Evolutionary conservation across 1,140 invertebrate genomes (phyloP).

Genomic region (Branchinecta lynchi): DNA sequence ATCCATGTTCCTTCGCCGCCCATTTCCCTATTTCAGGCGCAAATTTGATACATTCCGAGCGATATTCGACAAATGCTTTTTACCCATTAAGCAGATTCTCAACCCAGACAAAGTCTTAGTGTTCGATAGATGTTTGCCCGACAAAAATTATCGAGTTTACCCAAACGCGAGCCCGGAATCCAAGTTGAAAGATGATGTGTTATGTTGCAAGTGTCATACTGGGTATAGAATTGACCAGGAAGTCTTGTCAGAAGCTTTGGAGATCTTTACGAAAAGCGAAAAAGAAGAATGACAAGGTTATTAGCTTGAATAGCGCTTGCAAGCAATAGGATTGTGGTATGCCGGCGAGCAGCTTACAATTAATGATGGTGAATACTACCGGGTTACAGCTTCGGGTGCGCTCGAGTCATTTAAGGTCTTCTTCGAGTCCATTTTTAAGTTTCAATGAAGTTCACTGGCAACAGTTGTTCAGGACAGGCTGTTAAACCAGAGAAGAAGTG

Average conservation of each 20-base stretch:
- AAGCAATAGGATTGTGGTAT: too few species aligned
- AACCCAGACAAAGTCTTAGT: conserved; percentile 1
- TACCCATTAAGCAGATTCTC: neutral
- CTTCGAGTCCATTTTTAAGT: too few species aligned
- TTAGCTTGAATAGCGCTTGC: too few species aligned
- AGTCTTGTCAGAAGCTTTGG: neutral
- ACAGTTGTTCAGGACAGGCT: too few species aligned
- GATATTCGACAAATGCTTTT: conserved; percentile 7
- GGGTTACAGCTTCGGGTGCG: too few species aligned
- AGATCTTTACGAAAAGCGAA: neutral
- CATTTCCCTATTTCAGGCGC: conserved; percentile 22
- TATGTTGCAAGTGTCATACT: neutral
- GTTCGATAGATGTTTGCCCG: neutral
- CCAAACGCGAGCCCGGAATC: neutral
- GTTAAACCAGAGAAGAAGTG: too few species aligned
- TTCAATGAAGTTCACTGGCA: too few species aligned
- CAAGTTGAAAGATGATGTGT: neutral
- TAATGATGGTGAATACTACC: too few species aligned
- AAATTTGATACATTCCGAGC: neutral
- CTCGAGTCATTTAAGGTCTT: too few species aligned
- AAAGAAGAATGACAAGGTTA: too few species aligned
- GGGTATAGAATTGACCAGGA: neutral
- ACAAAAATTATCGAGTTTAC: neutral
- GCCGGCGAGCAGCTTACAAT: too few species aligned
- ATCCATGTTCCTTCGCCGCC: conserved; percentile 40